Percentiles rank a stretch among this genome's conserved stretches.
Evolutionary conservation across 2,113 vertebrate species (phyloP).

Genomic region (Stegostoma tigrinum): DNA sequence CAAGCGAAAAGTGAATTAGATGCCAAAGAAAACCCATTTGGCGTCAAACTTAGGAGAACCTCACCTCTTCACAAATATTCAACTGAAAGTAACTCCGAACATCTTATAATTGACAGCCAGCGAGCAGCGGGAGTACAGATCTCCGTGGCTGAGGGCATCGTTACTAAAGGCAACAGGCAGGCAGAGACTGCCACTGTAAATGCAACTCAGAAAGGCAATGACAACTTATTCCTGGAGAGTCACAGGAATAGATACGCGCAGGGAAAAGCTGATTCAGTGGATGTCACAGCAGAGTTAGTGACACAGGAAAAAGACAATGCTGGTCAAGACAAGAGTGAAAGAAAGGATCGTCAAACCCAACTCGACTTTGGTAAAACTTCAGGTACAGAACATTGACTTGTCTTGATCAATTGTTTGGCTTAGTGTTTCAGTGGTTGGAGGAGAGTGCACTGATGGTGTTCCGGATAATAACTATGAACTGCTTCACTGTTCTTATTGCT

Average conservation of each 20-base stretch:
- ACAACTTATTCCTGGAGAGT: neutral
- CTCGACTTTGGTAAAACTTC: neutral
- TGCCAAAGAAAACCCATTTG: slow-evolving; percentile 62
- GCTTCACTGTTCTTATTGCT: neutral
- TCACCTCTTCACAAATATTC: slow-evolving; percentile 57
- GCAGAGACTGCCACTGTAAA: neutral
- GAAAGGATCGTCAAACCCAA: neutral
- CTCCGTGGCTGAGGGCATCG: neutral
- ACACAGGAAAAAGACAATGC: neutral
- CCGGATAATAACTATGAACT: neutral
- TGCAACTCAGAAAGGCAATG: neutral
- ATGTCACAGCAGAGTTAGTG: neutral
- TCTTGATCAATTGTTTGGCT: neutral
- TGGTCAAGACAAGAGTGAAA: neutral
- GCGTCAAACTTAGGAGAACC: slow-evolving; percentile 70
- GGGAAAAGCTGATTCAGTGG: neutral
- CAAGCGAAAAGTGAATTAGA: slow-evolving; percentile 41
- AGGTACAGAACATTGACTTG: neutral
- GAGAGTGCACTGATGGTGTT: neutral
- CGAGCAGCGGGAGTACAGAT: neutral
- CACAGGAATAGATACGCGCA: neutral
- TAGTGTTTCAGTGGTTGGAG: neutral
- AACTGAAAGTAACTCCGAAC: slow-evolving; percentile 46
- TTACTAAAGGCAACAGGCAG: too few species aligned
- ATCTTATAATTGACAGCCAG: neutral